A percentile compares a stretch with the other conserved stretches of the same genome.
phyloP scores from a whole-genome alignment of 1,140 invertebrate genomes.

The Nymphalis io region DNA sequence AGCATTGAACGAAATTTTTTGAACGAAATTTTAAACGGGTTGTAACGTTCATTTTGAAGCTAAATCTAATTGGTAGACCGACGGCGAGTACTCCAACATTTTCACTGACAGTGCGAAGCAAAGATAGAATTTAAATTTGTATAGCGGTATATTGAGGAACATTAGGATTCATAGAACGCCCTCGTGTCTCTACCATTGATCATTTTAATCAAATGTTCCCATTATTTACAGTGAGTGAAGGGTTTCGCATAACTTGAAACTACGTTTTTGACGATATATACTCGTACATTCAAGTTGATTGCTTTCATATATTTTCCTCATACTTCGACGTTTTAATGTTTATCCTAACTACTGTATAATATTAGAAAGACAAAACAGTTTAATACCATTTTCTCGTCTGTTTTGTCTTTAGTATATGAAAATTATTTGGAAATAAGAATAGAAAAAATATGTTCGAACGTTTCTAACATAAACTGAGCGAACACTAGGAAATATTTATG shows the following conservation, averaged over 20 bases:
- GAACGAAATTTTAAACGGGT: constrained; percentile 56
- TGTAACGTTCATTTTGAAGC: constrained; percentile 71
- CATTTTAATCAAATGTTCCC: constrained; percentile 64
- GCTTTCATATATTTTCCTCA: too few relatives aligned
- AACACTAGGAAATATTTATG: too few relatives aligned
- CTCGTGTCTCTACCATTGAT: constrained; percentile 50
- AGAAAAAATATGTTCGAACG: too few relatives aligned
- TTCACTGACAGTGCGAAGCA: constrained; percentile 65
- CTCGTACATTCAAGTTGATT: background rate
- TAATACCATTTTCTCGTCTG: too few relatives aligned
- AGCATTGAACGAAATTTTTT: constrained; percentile 60
- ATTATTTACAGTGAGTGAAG: constrained; percentile 18
- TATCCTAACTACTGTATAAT: too few relatives aligned
- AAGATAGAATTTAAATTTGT: constrained; percentile 75
- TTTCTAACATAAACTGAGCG: too few relatives aligned
- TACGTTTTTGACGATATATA: background rate
- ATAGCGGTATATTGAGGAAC: constrained; percentile 66
- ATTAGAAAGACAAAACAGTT: too few relatives aligned
- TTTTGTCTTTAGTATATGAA: too few relatives aligned
- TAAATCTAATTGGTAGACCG: constrained; percentile 69
- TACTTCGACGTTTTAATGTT: too few relatives aligned
- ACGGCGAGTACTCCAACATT: constrained; percentile 68
- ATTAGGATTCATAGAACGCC: constrained; percentile 68
- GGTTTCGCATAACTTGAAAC: constrained; percentile 1
- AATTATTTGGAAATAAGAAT: too few relatives aligned